Percentiles rank a stretch among this genome's conserved stretches.
These are phyloP conservation scores for Mola mola DNA, from an alignment of 2,113 vertebrate species.

Conservation along the genomic window DNA sequence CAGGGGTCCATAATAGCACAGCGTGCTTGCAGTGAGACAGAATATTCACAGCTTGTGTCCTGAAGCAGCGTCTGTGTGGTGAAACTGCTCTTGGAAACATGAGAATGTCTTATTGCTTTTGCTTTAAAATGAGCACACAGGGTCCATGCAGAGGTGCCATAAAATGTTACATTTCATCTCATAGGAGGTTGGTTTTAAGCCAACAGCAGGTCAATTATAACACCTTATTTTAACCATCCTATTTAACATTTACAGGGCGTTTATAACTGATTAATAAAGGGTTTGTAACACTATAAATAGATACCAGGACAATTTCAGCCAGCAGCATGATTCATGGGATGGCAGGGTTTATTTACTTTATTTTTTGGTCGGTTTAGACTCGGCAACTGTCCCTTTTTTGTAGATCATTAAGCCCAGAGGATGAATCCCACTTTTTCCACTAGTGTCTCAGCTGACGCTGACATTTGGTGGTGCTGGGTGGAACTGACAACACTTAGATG, in stretches of 20 bases:
- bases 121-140: slow-evolving; percentile 29
- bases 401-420: too few species aligned
- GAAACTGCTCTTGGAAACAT: slow-evolving; percentile 36
- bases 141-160: slow-evolving; percentile 22
- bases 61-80: slow-evolving; percentile 23
- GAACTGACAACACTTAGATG: too few species aligned
- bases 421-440: too few species aligned
- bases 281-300: too few species aligned
- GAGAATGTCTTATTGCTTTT: slow-evolving; percentile 27
- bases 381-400: too few species aligned
- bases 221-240: neutral
- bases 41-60: slow-evolving; percentile 29
- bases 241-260: slow-evolving; percentile 3
- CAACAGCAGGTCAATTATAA: slow-evolving; percentile 26
- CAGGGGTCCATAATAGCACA: slow-evolving; percentile 28
- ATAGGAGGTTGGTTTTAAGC: slow-evolving; percentile 10
- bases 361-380: too few species aligned
- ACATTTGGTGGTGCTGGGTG: too few species aligned
- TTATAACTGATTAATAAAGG: too few species aligned
- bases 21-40: slow-evolving; percentile 46
- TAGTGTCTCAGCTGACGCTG: too few species aligned
- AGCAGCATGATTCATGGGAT: too few species aligned
- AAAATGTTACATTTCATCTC: slow-evolving; percentile 30
- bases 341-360: too few species aligned
- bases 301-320: too few species aligned